phyloP scores from a whole-genome alignment of 2,888 invertebrate species.

The Rhopalosiphum nymphaeae region DNA sequence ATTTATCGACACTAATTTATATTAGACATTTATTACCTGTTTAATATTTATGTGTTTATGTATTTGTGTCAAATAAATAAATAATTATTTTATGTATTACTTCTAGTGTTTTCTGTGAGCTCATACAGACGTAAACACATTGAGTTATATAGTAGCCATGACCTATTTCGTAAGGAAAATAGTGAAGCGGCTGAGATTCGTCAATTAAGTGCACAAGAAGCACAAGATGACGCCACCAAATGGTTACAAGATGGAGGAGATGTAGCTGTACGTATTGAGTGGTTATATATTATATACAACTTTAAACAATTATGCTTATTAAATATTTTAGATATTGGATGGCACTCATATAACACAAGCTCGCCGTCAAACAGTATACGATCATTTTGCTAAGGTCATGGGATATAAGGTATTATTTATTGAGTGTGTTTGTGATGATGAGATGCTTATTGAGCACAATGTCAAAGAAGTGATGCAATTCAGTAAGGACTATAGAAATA shows the following conservation, averaged over 20 bases:
- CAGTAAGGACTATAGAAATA: constrained; percentile 87
- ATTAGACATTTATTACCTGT: background rate
- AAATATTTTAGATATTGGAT: constrained; percentile 82
- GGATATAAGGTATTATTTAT: constrained; percentile 91
- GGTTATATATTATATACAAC: background rate
- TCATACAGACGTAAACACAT: constrained; percentile 89
- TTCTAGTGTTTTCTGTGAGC: constrained; percentile 91
- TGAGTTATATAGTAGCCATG: constrained; percentile 85
- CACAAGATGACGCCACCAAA: constrained; percentile 86
- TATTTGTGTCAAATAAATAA: background rate
- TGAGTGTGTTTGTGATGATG: constrained; percentile 91
- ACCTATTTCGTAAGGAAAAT: constrained; percentile 90
- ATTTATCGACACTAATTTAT: constrained; percentile 1
- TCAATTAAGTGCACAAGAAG: constrained; percentile 84
- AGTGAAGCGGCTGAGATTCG: constrained; percentile 85
- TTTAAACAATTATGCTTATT: background rate
- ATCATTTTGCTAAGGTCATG: constrained; percentile 79
- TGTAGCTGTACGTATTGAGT: constrained; percentile 78
- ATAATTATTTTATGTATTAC: constrained; percentile 63
- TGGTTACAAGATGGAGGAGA: constrained; percentile 85
- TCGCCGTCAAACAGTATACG: constrained; percentile 82
- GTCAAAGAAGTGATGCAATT: constrained; percentile 86
- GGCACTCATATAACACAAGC: constrained; percentile 90
- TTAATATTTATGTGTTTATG: background rate
- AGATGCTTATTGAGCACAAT: constrained; percentile 79